These are phyloP conservation scores for Archocentrus centrarchus DNA, from an alignment of 2,113 vertebrate species.

Conservation along the genomic window DNA sequence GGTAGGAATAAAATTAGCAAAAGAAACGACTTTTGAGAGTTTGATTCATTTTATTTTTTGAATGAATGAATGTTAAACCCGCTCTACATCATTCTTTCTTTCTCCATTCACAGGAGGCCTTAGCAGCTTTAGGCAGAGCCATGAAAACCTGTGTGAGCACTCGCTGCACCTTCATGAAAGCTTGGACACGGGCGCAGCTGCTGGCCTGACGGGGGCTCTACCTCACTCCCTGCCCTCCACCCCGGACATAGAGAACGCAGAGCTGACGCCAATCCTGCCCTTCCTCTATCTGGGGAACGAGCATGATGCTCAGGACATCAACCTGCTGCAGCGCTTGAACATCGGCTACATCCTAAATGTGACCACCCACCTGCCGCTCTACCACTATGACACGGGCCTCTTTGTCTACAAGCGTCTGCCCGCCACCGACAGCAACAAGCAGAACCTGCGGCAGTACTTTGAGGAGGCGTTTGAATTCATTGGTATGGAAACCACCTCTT, in stretches of 20 bases:
- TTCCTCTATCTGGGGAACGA: conserved; percentile 97
- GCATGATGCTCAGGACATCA: conserved; percentile 92
- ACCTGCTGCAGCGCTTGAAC: conserved; percentile 91
- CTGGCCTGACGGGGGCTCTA: conserved; percentile 85
- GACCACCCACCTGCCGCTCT: conserved; percentile 97
- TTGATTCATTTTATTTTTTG: not conserved
- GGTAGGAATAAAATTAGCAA: not conserved
- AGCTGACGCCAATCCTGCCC: conserved; percentile 95
- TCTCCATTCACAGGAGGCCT: conserved; percentile 87
- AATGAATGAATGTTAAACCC: not conserved
- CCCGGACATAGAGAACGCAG: conserved; percentile 96
- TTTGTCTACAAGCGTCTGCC: conserved; percentile 96
- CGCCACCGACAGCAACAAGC: conserved; percentile 98
- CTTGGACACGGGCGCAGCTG: conserved; percentile 83
- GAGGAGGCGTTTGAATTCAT: conserved; percentile 99
- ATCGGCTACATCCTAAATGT: conserved; percentile 95
- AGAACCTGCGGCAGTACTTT: conserved; percentile 99
- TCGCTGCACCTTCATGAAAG: conserved; percentile 94
- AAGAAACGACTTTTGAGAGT: not conserved
- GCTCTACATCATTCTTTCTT: not conserved
- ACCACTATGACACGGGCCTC: conserved; percentile 92
- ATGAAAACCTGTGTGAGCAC: conserved; percentile 96
- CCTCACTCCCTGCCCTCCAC: conserved; percentile 93
- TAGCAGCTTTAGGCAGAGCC: conserved; percentile 92
- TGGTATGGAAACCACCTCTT: conserved; percentile 80